Evolutionary conservation across 2,797 vertebrate species (phyloP).

Genomic region (Sebastes melanostomus): DNA sequence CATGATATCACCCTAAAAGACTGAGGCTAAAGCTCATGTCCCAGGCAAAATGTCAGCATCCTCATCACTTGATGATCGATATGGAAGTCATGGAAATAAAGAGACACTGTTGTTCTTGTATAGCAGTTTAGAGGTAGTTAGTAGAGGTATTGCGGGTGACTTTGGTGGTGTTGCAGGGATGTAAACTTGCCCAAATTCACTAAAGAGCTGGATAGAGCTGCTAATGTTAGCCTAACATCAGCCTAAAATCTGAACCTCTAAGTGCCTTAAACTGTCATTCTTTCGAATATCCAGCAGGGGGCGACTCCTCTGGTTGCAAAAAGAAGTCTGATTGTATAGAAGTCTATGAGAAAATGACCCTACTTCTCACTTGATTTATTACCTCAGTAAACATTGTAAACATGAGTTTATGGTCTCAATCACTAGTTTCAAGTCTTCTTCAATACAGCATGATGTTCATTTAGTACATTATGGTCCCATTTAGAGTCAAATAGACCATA

Average conservation of each 20-base stretch:
- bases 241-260: background rate
- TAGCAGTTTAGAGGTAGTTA: background rate
- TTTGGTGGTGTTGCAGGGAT: background rate
- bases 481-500: too few species aligned
- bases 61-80: background rate
- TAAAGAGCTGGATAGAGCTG: background rate
- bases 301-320: too few species aligned
- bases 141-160: background rate
- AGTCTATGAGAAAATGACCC: too few species aligned
- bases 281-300: too few species aligned
- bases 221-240: background rate
- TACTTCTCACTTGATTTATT: too few species aligned
- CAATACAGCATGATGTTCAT: too few species aligned
- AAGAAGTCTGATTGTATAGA: too few species aligned
- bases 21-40: background rate
- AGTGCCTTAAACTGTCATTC: too few species aligned
- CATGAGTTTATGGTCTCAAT: too few species aligned
- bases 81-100: background rate
- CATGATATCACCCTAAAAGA: background rate
- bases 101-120: background rate
- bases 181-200: background rate
- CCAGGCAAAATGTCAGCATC: background rate
- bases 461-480: too few species aligned
- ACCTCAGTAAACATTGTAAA: too few species aligned
- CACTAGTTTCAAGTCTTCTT: rapidly evolving